Conservation (phyloP, 2,888 invertebrate species). For the Cantharis rufa region DNA sequence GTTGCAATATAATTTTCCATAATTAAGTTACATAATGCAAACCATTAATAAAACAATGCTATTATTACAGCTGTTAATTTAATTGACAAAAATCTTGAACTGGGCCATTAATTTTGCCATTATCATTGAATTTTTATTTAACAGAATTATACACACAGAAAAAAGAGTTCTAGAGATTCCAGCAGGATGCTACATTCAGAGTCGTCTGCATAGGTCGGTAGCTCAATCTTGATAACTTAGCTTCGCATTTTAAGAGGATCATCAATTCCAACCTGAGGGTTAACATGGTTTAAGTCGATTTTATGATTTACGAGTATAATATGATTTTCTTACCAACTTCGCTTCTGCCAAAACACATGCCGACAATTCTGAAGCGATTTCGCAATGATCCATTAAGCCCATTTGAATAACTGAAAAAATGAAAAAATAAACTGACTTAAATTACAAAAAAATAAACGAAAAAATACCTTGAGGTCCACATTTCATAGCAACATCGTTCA, state of each 20-base stretch:
- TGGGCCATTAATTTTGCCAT: background rate
- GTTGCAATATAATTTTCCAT: background rate
- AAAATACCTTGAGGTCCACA: slow-evolving; percentile 52
- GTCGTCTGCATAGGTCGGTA: background rate
- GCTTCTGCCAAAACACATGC: background rate
- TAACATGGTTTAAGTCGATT: no score
- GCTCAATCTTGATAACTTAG: background rate
- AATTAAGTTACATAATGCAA: background rate
- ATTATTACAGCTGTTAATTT: background rate
- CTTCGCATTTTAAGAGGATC: slow-evolving; percentile 6
- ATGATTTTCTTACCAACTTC: background rate
- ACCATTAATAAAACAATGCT: background rate
- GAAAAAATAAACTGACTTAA: background rate
- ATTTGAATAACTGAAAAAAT: background rate
- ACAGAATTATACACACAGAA: no score
- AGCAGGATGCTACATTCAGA: background rate
- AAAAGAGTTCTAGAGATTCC: no score
- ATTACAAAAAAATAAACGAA: background rate
- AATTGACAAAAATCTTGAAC: background rate
- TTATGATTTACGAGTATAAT: no score
- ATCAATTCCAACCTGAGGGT: slow-evolving; percentile 8
- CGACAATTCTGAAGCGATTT: background rate
- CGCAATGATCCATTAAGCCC: background rate
- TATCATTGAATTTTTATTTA: background rate
- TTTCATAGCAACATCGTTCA: slow-evolving; percentile 51